Percentiles rank a stretch among this genome's conserved stretches.
Evolutionary conservation across 2,113 vertebrate genomes (phyloP).

Genomic region (Gopherus evgoodei): DNA sequence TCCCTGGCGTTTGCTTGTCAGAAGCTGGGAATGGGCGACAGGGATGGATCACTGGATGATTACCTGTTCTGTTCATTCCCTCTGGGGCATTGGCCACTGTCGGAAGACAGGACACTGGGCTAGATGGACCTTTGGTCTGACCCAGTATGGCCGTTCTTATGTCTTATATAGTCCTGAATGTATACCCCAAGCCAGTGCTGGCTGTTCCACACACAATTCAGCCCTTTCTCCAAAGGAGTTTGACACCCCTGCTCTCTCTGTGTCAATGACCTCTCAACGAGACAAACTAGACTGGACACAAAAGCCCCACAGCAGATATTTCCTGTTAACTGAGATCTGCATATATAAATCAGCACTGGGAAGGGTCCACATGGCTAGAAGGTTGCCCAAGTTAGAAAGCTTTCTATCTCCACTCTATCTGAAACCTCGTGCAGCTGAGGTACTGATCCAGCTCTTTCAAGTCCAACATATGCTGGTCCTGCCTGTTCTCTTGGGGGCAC

Average conservation of each 20-base stretch:
- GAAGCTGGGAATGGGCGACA: too few species aligned
- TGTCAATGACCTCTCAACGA: not conserved
- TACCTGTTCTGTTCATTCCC: too few species aligned
- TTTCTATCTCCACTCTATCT: too few species aligned
- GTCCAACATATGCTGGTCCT: not conserved
- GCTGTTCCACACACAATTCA: not conserved
- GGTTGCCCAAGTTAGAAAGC: not conserved
- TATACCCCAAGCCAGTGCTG: not conserved
- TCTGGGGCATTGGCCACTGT: too few species aligned
- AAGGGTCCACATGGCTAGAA: not conserved
- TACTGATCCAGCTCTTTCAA: not conserved
- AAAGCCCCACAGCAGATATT: not conserved
- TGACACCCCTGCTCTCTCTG: not conserved
- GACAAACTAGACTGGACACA: not conserved
- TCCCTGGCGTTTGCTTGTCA: too few species aligned
- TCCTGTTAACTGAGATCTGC: not conserved
- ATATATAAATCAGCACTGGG: not conserved
- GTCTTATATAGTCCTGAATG: not conserved
- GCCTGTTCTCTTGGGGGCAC: not conserved
- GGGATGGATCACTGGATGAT: too few species aligned
- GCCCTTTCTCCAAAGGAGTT: not conserved
- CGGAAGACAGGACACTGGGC: too few species aligned
- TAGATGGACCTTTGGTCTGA: too few species aligned
- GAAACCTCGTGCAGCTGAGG: not conserved
- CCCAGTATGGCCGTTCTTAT: too few species aligned